A percentile compares a stretch with the other conserved stretches of the same genome.
Evolutionary conservation across 2,797 vertebrate genomes (phyloP).

Genomic region (Naso thynnoides): DNA sequence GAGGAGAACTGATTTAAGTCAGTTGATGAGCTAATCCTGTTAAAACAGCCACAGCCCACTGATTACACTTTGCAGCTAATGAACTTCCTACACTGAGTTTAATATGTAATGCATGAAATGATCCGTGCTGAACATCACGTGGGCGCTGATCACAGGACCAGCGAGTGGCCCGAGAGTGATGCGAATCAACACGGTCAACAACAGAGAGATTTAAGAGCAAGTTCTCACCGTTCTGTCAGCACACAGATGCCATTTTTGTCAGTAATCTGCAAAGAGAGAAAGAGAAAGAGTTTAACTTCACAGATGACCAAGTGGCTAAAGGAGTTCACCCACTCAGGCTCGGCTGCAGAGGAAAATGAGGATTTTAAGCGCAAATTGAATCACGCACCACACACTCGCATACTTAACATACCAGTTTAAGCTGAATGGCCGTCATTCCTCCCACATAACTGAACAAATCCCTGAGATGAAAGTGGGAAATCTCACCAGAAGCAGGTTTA

Average conservation of each 20-base stretch:
- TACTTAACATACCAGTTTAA: constrained; percentile 28
- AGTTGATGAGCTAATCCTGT: constrained; percentile 47
- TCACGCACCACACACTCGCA: constrained; percentile 38
- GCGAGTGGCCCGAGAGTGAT: background rate
- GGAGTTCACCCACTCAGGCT: constrained; percentile 26
- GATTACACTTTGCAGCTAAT: constrained; percentile 12
- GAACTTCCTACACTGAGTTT: constrained; percentile 25
- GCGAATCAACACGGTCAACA: background rate
- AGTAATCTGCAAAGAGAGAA: constrained; percentile 26
- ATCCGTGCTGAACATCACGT: constrained; percentile 41
- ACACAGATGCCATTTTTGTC: constrained; percentile 10
- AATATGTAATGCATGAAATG: constrained; percentile 23
- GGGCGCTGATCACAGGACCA: constrained; percentile 47
- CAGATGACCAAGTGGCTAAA: constrained; percentile 3
- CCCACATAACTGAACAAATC: constrained; percentile 31
- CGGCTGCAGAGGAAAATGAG: background rate
- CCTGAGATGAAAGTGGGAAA: constrained; percentile 9
- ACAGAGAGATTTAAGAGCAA: background rate
- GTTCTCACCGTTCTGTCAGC: constrained; percentile 25
- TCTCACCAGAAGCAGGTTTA: background rate
- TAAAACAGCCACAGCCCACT: constrained; percentile 32
- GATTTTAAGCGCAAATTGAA: constrained; percentile 36
- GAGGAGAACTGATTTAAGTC: constrained; percentile 32
- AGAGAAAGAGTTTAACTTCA: background rate
- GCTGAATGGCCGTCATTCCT: constrained; percentile 17